A percentile compares a stretch with the other conserved stretches of the same genome.
phyloP scores from a whole-genome alignment of 2,113 vertebrate genomes.

The Barnardius zonarius region DNA sequence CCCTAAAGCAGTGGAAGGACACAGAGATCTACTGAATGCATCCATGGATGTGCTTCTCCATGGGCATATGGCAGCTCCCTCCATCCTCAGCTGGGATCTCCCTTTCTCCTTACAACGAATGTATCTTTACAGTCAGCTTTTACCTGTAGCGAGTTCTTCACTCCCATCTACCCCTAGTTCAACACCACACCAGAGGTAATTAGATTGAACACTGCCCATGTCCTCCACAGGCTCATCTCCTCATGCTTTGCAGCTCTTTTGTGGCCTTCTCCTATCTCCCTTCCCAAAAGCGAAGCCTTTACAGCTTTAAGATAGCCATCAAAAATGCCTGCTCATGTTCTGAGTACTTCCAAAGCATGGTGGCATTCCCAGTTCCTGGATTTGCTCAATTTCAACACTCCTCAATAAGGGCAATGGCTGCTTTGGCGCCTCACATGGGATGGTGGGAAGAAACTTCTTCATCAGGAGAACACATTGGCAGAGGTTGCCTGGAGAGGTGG shows the following conservation, averaged over 20 bases:
- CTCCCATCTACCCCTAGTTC: not conserved
- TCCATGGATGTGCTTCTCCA: fast-evolving
- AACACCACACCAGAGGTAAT: fast-evolving
- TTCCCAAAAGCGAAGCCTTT: not conserved
- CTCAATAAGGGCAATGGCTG: fast-evolving
- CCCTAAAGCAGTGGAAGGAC: not conserved
- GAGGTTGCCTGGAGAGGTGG: not conserved
- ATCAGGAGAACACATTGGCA: fast-evolving
- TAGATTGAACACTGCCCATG: fast-evolving
- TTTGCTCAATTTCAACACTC: not conserved
- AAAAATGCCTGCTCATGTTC: fast-evolving
- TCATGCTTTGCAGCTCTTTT: not conserved
- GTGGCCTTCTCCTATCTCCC: not conserved
- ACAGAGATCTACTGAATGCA: not conserved
- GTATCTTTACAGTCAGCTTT: not conserved
- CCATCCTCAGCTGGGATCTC: not conserved
- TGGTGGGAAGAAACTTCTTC: not conserved
- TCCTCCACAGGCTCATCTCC: not conserved
- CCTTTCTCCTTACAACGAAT: fast-evolving
- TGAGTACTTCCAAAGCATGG: not conserved
- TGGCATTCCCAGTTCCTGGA: not conserved
- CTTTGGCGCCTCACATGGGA: not conserved
- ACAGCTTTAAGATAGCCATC: not conserved
- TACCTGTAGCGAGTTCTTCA: fast-evolving
- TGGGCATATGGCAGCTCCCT: fast-evolving